Base-by-base conservation (phyloP, 2,888 invertebrate species). In the Serripes groenlandicus region DNA sequence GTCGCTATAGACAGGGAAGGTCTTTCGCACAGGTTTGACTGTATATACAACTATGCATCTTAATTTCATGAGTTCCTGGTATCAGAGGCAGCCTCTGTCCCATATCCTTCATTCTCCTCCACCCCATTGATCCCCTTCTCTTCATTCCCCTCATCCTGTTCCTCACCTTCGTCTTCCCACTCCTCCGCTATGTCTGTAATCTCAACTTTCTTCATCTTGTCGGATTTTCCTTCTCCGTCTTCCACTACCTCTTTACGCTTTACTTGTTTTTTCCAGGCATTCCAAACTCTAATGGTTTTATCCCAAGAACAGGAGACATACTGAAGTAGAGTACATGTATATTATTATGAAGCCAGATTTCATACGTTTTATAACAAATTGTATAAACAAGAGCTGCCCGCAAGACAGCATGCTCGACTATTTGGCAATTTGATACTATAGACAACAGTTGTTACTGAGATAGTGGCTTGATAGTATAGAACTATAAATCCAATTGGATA, bases 291-390 rank as follows among this genome's bases (percentile, higher is more conserved):
- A 58, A 94, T 92, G 34, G 94, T 93, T 73, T 92, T 90, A 88
- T 94, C 94, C 93, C 93, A 93, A 3, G 94, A 93, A 77, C 92
- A 93, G 0, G 94, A 94, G 9, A 94, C 92, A 86, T 94, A 94
- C 93, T 94, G 90, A 1, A 88, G 81, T 34, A 34, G 26, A 62
- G 34, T n/a, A n/a, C n/a, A n/a, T n/a, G n/a, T n/a, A n/a, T n/a
- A n/a, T n/a, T n/a, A n/a, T n/a, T n/a, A n/a, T n/a, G n/a, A n/a
- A n/a, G n/a, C n/a, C n/a, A n/a, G n/a, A n/a, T n/a, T n/a, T n/a
- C n/a, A n/a, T n/a, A n/a, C n/a, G n/a, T n/a, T n/a, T n/a, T n/a
- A n/a, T n/a, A n/a, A n/a, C n/a, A n/a, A n/a, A n/a, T n/a, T n/a
- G n/a, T n/a, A n/a, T n/a, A n/a, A n/a, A n/a, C n/a, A n/a, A n/a